Percentiles rank a stretch among this genome's conserved stretches.
These are phyloP conservation scores for Mus musculus DNA, from an alignment of 2,113 vertebrate genomes.

Conservation along the genomic window DNA sequence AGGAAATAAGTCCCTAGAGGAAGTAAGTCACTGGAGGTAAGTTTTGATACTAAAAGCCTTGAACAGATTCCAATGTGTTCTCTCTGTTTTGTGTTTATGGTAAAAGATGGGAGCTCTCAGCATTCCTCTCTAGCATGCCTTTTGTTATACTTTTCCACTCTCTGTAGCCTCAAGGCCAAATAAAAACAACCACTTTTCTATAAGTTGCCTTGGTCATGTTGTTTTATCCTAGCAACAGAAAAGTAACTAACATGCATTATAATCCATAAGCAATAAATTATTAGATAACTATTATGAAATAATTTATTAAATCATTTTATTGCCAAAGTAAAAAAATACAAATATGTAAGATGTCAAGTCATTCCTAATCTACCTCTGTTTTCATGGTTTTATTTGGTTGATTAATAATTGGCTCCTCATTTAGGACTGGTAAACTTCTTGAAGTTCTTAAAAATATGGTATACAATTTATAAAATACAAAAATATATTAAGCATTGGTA, in stretches of 20 bases:
- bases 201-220: not conserved
- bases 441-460: not conserved
- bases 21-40: not conserved
- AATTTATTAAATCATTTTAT: constrained; percentile 39
- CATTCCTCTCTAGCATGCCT: not conserved
- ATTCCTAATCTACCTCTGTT: not conserved
- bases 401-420: not conserved
- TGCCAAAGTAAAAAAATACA: not conserved
- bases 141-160: not conserved
- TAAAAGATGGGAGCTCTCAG: not conserved
- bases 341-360: not conserved
- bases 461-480: not conserved
- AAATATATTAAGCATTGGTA: not conserved
- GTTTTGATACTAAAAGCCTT: not conserved
- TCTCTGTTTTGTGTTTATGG: not conserved
- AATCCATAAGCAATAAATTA: not conserved
- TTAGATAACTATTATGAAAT: not conserved
- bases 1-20: not conserved
- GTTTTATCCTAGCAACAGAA: not conserved
- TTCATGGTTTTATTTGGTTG: not conserved
- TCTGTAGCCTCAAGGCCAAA: not conserved
- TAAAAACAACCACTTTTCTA: not conserved
- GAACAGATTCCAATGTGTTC: not conserved
- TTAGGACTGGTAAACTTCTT: constrained; percentile 16
- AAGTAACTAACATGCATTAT: not conserved